Conservation (phyloP, 2,888 invertebrate genomes). For the Dimorphilus gyrociliatus region DNA sequence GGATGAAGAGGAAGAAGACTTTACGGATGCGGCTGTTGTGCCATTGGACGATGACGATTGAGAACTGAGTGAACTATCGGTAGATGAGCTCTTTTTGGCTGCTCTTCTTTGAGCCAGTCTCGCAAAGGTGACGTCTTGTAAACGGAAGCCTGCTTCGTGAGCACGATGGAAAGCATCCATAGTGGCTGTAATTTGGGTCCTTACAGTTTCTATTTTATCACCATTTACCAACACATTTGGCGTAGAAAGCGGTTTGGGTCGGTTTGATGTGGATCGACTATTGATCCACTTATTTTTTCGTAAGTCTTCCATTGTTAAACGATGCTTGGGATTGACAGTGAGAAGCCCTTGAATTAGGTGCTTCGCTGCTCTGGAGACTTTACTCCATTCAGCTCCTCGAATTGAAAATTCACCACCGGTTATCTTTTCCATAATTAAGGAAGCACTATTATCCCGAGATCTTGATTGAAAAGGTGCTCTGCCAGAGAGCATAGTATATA, state of each 20-base stretch:
- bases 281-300: slow-evolving; percentile 52
- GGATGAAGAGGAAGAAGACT: too few species aligned
- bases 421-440: slow-evolving; percentile 58
- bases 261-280: slow-evolving; percentile 13
- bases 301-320: slow-evolving; percentile 53
- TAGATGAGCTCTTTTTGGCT: slow-evolving; percentile 41
- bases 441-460: slow-evolving; percentile 54
- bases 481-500: slow-evolving; percentile 73
- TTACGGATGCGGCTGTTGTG: too few species aligned
- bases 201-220: slow-evolving; percentile 41
- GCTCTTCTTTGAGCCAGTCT: slow-evolving; percentile 53
- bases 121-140: slow-evolving; percentile 54
- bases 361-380: slow-evolving; percentile 58
- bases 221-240: slow-evolving; percentile 44
- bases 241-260: too few species aligned
- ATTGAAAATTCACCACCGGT: slow-evolving; percentile 61
- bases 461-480: slow-evolving; percentile 62
- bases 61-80: slow-evolving; percentile 23
- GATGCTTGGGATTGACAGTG: slow-evolving; percentile 55
- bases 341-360: slow-evolving; percentile 56
- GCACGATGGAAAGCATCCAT: slow-evolving; percentile 53
- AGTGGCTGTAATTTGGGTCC: slow-evolving; percentile 46
- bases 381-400: slow-evolving; percentile 53
- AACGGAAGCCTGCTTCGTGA: slow-evolving; percentile 52
- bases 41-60: slow-evolving; percentile 26